A percentile compares a stretch with the other conserved stretches of the same genome.
Conservation (phyloP, 2,888 invertebrate genomes). For the Clunio marinus region DNA sequence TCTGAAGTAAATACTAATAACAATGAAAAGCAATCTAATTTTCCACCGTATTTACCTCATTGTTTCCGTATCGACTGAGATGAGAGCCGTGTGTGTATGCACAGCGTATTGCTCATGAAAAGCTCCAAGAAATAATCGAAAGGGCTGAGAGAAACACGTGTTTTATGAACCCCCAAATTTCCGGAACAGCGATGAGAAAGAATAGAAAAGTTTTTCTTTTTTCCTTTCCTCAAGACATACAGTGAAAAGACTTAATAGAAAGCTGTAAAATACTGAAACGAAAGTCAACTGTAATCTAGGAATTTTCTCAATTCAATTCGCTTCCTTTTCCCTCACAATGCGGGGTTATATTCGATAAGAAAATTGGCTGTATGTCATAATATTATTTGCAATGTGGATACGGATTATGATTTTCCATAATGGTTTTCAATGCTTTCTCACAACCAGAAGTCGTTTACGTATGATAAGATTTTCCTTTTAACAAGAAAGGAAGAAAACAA, state of each 20-base stretch:
- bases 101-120: not conserved
- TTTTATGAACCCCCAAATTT: slow-evolving; percentile 40
- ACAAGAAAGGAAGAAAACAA: too few species aligned
- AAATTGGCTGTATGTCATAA: slow-evolving; percentile 40
- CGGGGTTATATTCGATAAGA: slow-evolving; percentile 26
- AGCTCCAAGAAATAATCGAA: slow-evolving; percentile 31
- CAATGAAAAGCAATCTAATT: slow-evolving; percentile 38
- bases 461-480: slow-evolving; percentile 30
- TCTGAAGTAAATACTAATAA: slow-evolving; percentile 19
- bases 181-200: slow-evolving; percentile 25
- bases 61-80: slow-evolving; percentile 21
- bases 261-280: too few species aligned
- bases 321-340: too few species aligned
- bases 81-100: slow-evolving; percentile 21
- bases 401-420: slow-evolving; percentile 39
- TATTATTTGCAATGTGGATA: slow-evolving; percentile 37
- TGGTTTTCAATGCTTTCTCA: slow-evolving; percentile 37
- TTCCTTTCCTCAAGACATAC: not conserved
- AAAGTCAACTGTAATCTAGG: not conserved
- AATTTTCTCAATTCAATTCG: not conserved
- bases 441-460: slow-evolving; percentile 35
- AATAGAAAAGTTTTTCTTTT: not conserved
- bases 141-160: slow-evolving; percentile 38
- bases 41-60: slow-evolving; percentile 38
- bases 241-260: too few species aligned